Evolutionary conservation across 1,140 invertebrate species (phyloP).

Genomic region (Drosophila orena): DNA sequence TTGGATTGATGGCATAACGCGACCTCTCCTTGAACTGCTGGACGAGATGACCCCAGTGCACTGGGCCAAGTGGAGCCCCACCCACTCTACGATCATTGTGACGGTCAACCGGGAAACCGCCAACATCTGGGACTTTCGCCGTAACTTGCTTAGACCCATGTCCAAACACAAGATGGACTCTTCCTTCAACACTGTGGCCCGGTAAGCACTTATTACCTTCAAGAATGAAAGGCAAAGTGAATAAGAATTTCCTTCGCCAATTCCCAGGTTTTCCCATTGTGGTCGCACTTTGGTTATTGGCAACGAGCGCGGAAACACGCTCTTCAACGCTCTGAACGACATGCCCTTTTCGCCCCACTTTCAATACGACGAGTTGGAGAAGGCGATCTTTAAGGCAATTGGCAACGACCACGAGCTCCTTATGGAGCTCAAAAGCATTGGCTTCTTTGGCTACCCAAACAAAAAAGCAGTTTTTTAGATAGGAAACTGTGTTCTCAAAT

Average conservation of each 20-base stretch:
- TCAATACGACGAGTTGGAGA: constrained; percentile 87
- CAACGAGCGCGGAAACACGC: constrained; percentile 88
- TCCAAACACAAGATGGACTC: constrained; percentile 83
- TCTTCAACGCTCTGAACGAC: constrained; percentile 88
- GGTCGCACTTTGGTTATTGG: constrained; percentile 89
- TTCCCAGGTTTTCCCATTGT: constrained; percentile 86
- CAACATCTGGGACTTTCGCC: constrained; percentile 90
- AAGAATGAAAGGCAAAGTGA: neutral
- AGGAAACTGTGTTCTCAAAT: neutral
- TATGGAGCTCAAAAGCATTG: constrained; percentile 87
- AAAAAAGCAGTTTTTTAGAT: constrained; percentile 42
- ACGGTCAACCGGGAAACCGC: constrained; percentile 89
- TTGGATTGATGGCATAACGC: constrained; percentile 90
- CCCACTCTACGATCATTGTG: constrained; percentile 92
- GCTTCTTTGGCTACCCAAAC: constrained; percentile 81
- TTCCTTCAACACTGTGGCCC: constrained; percentile 78
- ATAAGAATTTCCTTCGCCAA: neutral
- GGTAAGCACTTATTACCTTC: constrained; percentile 12
- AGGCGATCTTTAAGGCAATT: constrained; percentile 87
- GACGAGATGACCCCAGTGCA: constrained; percentile 87
- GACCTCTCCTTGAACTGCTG: constrained; percentile 88
- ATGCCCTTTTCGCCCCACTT: constrained; percentile 89
- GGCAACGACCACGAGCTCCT: constrained; percentile 87
- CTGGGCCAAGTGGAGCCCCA: constrained; percentile 92
- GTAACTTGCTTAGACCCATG: constrained; percentile 88